Base-by-base conservation (phyloP, 2,113 vertebrate species). In the Columba janthina region DNA sequence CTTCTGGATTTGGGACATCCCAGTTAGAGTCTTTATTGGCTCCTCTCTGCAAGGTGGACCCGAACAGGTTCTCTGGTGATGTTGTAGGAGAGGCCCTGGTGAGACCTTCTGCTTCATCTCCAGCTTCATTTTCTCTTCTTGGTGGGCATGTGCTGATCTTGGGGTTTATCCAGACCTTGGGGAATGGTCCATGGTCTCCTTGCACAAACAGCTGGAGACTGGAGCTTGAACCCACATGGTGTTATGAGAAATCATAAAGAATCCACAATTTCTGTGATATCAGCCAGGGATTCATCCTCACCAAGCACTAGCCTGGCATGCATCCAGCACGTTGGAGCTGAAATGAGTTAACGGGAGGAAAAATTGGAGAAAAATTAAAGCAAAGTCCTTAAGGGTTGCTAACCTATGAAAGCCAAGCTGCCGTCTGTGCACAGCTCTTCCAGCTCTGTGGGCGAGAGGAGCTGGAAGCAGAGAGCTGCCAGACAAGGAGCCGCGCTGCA, bases 141-240 rank as follows among this genome's bases (percentile, higher is more conserved):
- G 15, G 22, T 28, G 20, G 51, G 31, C 0, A 0, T 7, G 24
- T 31, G 29, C 38, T 16, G 26, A 54, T 0, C 5, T 4, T 16
- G 46, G 19, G n/a, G 11, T 32, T 88, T 32, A 6, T 17, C 48
- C 29, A 56, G 10, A 38, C 31, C 31, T 28, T 31, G 34, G 24
- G n/a, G 40, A 92, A 34, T 24, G 58, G 64, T 40, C 66, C 3
- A 1, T 5, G 22, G 11, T 50, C 51, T 54, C n/a, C 69, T 80
- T 53, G 67, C 14, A 19, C 6, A 38, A 19, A 57, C 0, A 1
- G 10, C 22, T 8, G 10, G n/a, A 56, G 9, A 8, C 10, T 11
- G 58, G 62, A 82, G 48, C 81, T 77, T 57, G 19, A 66, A 50
- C 26, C 15, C 15, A 15, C 6, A 2, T 13, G 32, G 4, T 24